These are phyloP conservation scores for Sebastes paucispinis DNA, from an alignment of 2,797 vertebrate species.

Conservation along the genomic window DNA sequence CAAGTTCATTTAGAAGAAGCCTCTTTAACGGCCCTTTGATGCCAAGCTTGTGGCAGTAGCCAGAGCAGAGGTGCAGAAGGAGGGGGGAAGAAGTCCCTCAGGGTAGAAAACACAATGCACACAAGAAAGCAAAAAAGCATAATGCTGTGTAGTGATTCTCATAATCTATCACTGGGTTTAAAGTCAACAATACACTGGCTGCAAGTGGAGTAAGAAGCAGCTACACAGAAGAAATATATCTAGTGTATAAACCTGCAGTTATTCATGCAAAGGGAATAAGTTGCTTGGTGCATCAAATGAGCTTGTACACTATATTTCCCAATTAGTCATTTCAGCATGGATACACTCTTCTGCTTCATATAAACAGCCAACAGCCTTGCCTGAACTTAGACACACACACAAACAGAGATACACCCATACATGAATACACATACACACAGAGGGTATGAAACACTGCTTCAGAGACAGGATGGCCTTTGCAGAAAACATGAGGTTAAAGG, in stretches of 20 bases:
- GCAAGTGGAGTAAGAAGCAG: conserved; percentile 18
- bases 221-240: conserved; percentile 16
- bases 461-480: conserved; percentile 72
- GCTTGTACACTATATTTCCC: conserved; percentile 71
- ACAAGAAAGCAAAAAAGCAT: conserved; percentile 24
- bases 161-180: conserved; percentile 17
- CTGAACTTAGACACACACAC: conserved; percentile 28
- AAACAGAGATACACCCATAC: conserved; percentile 7
- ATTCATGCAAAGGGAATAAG: conserved; percentile 69
- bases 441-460: conserved; percentile 32
- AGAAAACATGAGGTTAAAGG: conserved; percentile 71
- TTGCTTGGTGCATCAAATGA: conserved; percentile 62
- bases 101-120: conserved; percentile 41
- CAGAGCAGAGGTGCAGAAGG: conserved; percentile 39
- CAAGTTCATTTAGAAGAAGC: conserved; percentile 75
- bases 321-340: conserved; percentile 79
- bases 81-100: conserved; percentile 12
- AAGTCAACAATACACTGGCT: conserved; percentile 12
- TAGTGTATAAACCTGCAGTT: conserved; percentile 62
- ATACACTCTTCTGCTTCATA: conserved; percentile 75
- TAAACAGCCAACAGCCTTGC: conserved; percentile 69
- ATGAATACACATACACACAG: not conserved
- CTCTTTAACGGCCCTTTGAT: conserved; percentile 68
- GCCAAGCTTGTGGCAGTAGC: conserved; percentile 61
- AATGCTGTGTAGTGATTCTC: conserved; percentile 29